Conservation (phyloP, 2,113 vertebrate genomes). For the Vombatus ursinus region DNA sequence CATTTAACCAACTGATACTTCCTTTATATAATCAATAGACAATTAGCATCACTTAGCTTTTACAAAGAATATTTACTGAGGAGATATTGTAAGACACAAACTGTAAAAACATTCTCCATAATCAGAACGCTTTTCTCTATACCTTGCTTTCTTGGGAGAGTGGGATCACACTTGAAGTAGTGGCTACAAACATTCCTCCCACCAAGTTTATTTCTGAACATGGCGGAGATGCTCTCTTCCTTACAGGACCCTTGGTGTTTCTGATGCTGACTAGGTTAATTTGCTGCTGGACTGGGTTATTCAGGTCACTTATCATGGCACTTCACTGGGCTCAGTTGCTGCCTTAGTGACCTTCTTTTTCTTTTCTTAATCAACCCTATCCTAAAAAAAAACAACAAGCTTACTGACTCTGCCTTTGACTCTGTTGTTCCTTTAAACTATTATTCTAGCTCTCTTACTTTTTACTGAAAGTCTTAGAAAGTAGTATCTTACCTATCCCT, state of each 20-base stretch:
- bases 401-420: background rate
- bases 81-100: background rate
- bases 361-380: background rate
- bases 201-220: background rate
- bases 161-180: background rate
- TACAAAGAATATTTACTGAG: background rate
- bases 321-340: too few relatives aligned
- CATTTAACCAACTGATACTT: background rate
- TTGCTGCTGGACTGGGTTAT: background rate
- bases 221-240: background rate
- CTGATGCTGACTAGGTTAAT: background rate
- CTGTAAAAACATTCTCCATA: background rate
- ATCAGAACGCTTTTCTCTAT: background rate
- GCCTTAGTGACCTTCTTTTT: background rate
- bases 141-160: background rate
- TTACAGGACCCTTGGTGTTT: background rate
- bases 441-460: background rate
- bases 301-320: background rate
- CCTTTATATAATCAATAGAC: background rate
- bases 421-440: background rate
- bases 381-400: background rate
- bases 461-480: background rate
- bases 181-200: background rate
- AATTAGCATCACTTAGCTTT: background rate
- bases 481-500: too few relatives aligned